phyloP scores from a whole-genome alignment of 2,113 vertebrate genomes.

The Myiozetetes cayanensis region DNA sequence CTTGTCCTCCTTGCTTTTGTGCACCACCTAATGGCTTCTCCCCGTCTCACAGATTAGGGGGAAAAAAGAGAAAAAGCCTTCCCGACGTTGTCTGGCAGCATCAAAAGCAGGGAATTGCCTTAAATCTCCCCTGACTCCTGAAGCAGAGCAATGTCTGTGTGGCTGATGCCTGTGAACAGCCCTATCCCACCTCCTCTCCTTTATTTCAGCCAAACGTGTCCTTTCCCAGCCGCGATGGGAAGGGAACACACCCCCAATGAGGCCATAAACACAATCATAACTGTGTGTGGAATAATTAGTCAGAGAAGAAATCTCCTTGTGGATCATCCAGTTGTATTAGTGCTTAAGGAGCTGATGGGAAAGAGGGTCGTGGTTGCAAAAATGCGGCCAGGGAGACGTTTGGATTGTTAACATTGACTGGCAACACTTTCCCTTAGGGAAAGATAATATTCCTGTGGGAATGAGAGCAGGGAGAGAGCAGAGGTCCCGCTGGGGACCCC shows the following conservation, averaged over 20 bases:
- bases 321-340: not conserved
- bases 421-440: not conserved
- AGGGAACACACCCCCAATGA: not conserved
- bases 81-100: not conserved
- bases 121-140: not conserved
- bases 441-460: not conserved
- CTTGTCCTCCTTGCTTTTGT: not conserved
- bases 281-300: not conserved
- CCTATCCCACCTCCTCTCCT: not conserved
- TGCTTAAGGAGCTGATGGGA: accelerated
- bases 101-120: not conserved
- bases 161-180: not conserved
- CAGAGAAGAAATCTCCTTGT: not conserved
- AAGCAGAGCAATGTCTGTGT: not conserved
- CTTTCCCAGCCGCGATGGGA: not conserved
- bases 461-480: not conserved
- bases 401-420: not conserved
- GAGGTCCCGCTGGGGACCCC: not conserved
- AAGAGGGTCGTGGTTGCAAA: not conserved
- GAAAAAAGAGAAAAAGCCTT: accelerated
- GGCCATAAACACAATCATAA: not conserved
- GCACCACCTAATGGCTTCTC: slow-evolving; percentile 4
- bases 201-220: not conserved
- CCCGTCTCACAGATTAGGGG: not conserved
- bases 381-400: accelerated